A percentile compares a stretch with the other conserved stretches of the same genome.
These are phyloP conservation scores for Excalfactoria chinensis DNA, from an alignment of 2,113 vertebrate genomes.

Conservation along the genomic window DNA sequence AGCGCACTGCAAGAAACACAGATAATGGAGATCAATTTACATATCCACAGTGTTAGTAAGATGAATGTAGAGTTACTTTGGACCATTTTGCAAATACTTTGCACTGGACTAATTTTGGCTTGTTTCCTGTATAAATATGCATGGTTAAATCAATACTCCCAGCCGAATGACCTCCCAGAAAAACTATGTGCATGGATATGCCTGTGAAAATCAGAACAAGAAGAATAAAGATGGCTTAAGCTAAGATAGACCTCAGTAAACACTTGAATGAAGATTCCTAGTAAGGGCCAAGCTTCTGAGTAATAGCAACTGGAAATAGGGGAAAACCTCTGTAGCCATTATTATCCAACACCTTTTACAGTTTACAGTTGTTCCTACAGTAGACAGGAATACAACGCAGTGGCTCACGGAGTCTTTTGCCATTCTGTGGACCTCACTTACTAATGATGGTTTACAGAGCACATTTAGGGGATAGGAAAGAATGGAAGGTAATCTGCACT, in stretches of 20 bases:
- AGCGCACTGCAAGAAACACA: background rate
- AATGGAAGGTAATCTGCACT: background rate
- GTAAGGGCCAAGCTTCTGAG: background rate
- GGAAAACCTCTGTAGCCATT: background rate
- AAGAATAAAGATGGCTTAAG: background rate
- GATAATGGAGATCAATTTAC: background rate
- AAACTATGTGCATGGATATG: background rate
- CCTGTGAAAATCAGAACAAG: slow-evolving; percentile 9
- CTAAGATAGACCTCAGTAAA: slow-evolving; percentile 13
- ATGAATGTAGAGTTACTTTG: background rate
- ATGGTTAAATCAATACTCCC: slow-evolving; percentile 14
- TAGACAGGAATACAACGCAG: background rate
- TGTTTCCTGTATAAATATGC: background rate
- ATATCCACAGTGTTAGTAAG: background rate
- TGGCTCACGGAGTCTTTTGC: background rate
- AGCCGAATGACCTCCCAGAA: background rate
- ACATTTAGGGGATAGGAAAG: accelerated
- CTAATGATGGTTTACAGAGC: background rate
- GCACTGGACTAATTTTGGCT: background rate
- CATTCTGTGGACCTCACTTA: background rate
- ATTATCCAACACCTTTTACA: background rate
- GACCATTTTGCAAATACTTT: background rate
- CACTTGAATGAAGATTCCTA: background rate
- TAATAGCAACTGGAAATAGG: background rate
- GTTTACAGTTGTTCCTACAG: background rate